Conservation (phyloP, 2,888 invertebrate species). For the Polymixis lichenea region DNA sequence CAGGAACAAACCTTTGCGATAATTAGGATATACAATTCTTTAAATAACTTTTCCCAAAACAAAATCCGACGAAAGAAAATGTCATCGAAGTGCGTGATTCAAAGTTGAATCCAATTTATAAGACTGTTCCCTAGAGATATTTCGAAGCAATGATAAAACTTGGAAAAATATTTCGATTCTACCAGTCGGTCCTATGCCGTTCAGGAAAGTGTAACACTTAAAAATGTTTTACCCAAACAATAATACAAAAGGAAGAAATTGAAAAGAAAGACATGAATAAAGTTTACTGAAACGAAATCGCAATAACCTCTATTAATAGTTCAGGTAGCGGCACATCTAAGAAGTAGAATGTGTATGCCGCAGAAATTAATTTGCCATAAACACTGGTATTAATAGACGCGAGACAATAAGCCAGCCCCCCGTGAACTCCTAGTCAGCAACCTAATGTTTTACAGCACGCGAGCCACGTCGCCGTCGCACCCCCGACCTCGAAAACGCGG, state of each 20-base stretch:
- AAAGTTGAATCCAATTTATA: conserved; percentile 88
- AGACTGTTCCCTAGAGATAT: conserved; percentile 87
- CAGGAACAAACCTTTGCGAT: conserved; percentile 49
- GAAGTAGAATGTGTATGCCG: conserved; percentile 69
- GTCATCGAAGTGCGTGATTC: conserved; percentile 81
- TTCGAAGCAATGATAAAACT: conserved; percentile 87
- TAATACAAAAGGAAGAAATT: conserved; percentile 10
- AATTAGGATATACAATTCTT: conserved; percentile 61
- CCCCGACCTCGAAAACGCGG: conserved; percentile 80
- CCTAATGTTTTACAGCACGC: conserved; percentile 87
- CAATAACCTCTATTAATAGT: conserved; percentile 23
- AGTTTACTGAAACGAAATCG: conserved; percentile 8
- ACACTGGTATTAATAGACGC: conserved; percentile 87
- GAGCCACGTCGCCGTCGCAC: conserved; percentile 78
- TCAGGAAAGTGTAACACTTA: conserved; percentile 41
- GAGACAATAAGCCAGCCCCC: conserved; percentile 88
- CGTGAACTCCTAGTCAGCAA: conserved; percentile 81
- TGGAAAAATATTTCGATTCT: conserved; percentile 80
- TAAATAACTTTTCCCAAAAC: conserved; percentile 61
- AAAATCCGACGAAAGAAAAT: conserved; percentile 70
- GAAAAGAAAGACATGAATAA: conserved; percentile 8
- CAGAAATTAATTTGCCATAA: conserved; percentile 86
- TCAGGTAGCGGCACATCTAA: conserved; percentile 41
- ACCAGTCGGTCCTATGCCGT: conserved; percentile 61
- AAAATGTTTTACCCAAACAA: conserved; percentile 33